Evolutionary conservation across 2,797 vertebrate genomes (phyloP).

Genomic region (Spea hammondii): DNA sequence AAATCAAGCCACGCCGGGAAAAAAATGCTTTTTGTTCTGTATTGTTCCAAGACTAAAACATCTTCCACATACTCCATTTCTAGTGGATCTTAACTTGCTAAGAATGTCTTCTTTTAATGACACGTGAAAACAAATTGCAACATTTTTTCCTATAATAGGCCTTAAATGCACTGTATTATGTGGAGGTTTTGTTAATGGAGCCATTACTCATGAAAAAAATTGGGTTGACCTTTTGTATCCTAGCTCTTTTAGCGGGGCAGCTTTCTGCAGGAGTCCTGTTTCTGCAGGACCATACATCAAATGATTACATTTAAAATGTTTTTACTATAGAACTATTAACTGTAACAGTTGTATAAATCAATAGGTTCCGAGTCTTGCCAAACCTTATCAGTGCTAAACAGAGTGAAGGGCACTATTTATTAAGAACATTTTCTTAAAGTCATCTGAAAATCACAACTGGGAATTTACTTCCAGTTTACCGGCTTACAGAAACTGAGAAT

Average conservation of each 20-base stretch:
- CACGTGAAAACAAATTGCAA: conserved; percentile 52
- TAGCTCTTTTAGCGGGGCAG: conserved; percentile 51
- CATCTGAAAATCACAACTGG: conserved; percentile 46
- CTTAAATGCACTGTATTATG: conserved; percentile 54
- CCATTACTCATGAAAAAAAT: conserved; percentile 54
- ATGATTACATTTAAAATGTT: conserved; percentile 66
- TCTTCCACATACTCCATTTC: conserved; percentile 36
- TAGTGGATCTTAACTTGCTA: conserved; percentile 41
- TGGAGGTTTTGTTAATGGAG: conserved; percentile 52
- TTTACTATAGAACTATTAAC: conserved; percentile 65
- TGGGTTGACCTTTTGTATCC: conserved; percentile 52
- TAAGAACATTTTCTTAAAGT: conserved; percentile 51
- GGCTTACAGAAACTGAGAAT: conserved; percentile 51
- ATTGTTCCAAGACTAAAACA: conserved; percentile 27
- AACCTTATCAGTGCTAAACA: conserved; percentile 61
- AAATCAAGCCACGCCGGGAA: not conserved
- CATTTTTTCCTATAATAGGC: conserved; percentile 53
- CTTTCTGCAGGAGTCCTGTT: conserved; percentile 47
- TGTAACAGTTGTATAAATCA: conserved; percentile 64
- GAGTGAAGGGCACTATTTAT: conserved; percentile 56
- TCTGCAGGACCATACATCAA: conserved; percentile 60
- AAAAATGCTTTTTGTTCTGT: conserved; percentile 6
- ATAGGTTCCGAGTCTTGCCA: conserved; percentile 57
- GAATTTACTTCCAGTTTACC: conserved; percentile 51
- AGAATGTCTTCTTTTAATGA: conserved; percentile 49